Evolutionary conservation across 1,140 invertebrate genomes (phyloP).

Genomic region (Cephus cinctus): DNA sequence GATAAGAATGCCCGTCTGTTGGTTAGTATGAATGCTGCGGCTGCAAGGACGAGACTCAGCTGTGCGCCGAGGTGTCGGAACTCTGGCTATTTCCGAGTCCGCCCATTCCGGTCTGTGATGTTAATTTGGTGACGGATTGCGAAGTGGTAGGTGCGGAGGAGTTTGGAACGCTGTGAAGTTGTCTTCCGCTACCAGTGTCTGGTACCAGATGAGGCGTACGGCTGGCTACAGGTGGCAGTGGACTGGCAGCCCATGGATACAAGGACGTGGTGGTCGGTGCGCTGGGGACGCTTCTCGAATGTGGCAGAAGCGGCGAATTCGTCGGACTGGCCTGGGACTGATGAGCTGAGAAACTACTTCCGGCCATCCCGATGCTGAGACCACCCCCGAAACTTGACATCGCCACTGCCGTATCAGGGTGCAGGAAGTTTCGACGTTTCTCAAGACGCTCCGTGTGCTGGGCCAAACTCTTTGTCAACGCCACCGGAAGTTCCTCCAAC

Average conservation of each 20-base stretch:
- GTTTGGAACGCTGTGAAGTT: slow-evolving; percentile 46
- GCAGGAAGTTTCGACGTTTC: slow-evolving; percentile 78
- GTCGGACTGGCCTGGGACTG: slow-evolving; percentile 43
- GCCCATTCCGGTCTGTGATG: slow-evolving; percentile 47
- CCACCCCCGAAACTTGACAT: slow-evolving; percentile 48
- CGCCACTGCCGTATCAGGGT: slow-evolving; percentile 77
- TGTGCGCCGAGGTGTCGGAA: slow-evolving; percentile 49
- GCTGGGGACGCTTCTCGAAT: slow-evolving; percentile 59
- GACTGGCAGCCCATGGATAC: slow-evolving; percentile 73
- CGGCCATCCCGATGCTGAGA: slow-evolving; percentile 38
- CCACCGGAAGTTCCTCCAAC: slow-evolving; percentile 79
- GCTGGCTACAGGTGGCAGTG: slow-evolving; percentile 68
- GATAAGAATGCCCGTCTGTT: not conserved
- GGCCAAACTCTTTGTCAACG: slow-evolving; percentile 72
- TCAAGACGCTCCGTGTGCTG: slow-evolving; percentile 69
- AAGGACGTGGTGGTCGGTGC: slow-evolving; percentile 52
- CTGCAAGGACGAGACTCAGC: slow-evolving; percentile 55
- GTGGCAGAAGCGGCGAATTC: slow-evolving; percentile 60
- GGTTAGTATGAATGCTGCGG: slow-evolving; percentile 56
- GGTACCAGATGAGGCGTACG: slow-evolving; percentile 72
- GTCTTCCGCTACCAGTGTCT: slow-evolving; percentile 61
- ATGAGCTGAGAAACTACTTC: slow-evolving; percentile 34
- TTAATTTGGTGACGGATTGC: slow-evolving; percentile 43
- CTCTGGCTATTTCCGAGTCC: slow-evolving; percentile 49
- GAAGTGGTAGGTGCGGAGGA: slow-evolving; percentile 55